A percentile compares a stretch with the other conserved stretches of the same genome.
Conservation (phyloP, 2,797 vertebrate genomes). For the Distichodus sexfasciatus region DNA sequence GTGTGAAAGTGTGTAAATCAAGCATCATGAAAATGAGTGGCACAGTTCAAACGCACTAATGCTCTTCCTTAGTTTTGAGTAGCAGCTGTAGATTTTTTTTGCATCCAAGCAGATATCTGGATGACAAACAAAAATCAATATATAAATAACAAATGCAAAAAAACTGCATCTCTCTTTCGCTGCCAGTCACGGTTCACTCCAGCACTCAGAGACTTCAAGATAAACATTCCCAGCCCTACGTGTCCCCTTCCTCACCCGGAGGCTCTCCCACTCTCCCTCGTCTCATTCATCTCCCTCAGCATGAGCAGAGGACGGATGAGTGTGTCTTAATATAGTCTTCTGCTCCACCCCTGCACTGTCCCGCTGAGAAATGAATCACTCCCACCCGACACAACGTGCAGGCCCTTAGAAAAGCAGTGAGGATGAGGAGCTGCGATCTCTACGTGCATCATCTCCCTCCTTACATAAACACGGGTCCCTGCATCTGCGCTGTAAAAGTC, state of each 20-base stretch:
- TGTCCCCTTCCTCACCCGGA: slow-evolving; percentile 18
- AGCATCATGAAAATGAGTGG: too few species aligned
- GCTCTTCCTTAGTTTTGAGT: too few species aligned
- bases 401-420: not conserved
- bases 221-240: slow-evolving; percentile 5
- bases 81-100: too few species aligned
- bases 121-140: too few species aligned
- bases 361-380: slow-evolving; percentile 37
- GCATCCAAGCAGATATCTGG: too few species aligned
- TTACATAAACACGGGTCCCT: not conserved
- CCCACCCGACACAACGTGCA: not conserved
- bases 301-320: slow-evolving; percentile 38
- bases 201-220: not conserved
- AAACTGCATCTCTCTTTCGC: not conserved
- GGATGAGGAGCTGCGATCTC: not conserved
- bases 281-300: slow-evolving; percentile 33
- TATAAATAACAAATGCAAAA: not conserved
- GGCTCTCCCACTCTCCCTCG: slow-evolving; percentile 35
- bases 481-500: not conserved
- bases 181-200: not conserved
- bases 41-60: too few species aligned
- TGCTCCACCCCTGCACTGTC: slow-evolving; percentile 6
- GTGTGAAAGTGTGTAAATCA: too few species aligned
- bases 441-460: not conserved
- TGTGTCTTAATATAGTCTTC: slow-evolving; percentile 37